Evolutionary conservation across 2,797 vertebrate species (phyloP).

Genomic region (Malacoraja senta): DNA sequence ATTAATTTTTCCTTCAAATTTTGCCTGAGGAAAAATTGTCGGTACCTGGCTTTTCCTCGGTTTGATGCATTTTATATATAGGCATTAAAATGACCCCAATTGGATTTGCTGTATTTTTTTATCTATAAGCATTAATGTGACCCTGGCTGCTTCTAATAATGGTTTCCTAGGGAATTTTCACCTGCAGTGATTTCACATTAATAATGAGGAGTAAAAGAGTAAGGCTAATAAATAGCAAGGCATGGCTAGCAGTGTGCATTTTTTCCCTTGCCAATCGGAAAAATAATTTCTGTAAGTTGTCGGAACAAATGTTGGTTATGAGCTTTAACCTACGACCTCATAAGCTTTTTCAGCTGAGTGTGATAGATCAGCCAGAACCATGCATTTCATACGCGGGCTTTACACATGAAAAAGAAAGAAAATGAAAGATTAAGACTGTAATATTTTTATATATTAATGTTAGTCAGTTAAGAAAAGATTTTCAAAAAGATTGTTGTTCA

Average conservation of each 20-base stretch:
- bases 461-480: background rate
- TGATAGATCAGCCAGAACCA: background rate
- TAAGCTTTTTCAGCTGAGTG: background rate
- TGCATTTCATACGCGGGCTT: background rate
- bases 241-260: background rate
- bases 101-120: background rate
- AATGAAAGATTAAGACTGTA: background rate
- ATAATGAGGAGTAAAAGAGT: background rate
- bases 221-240: background rate
- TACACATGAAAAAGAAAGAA: background rate
- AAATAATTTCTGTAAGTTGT: slow-evolving; percentile 26
- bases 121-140: background rate
- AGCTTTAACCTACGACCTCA: background rate
- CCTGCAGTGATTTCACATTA: slow-evolving; percentile 25
- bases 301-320: background rate
- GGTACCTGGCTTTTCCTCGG: background rate
- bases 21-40: background rate
- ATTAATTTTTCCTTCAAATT: slow-evolving; percentile 4
- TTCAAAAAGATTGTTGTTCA: background rate
- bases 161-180: background rate
- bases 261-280: background rate
- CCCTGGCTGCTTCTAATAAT: background rate
- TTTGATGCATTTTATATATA: background rate
- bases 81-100: slow-evolving; percentile 15
- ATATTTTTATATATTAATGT: too few species aligned